These are phyloP conservation scores for Drosophila ustulata DNA, from an alignment of 2,888 invertebrate species.

Conservation along the genomic window DNA sequence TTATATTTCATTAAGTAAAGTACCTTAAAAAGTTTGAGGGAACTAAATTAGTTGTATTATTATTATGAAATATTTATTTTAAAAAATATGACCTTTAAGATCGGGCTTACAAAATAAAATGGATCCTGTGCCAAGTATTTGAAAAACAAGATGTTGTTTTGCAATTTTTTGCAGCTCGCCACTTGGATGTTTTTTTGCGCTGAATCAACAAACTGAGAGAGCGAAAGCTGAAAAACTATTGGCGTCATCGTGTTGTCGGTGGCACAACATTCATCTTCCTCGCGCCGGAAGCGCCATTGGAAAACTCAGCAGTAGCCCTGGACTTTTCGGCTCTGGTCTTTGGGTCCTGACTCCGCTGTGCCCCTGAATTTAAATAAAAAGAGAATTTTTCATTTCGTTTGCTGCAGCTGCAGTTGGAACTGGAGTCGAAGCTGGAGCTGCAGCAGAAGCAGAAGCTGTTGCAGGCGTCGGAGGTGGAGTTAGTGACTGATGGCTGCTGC, in stretches of 20 bases:
- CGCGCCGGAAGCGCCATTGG: conserved; percentile 80
- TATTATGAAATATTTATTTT: no score
- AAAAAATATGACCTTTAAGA: no score
- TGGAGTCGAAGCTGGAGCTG: conserved; percentile 22
- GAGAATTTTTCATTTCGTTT: conserved; percentile 69
- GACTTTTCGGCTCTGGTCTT: conserved; percentile 11
- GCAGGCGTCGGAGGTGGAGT: conserved; percentile 11
- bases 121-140: not conserved
- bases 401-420: conserved; percentile 34
- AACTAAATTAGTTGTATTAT: no score
- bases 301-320: conserved; percentile 62
- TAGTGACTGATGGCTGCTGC: conserved; percentile 57
- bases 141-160: conserved; percentile 4
- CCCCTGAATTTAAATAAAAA: conserved; percentile 74
- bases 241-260: conserved; percentile 83
- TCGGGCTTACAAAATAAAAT: not conserved
- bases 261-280: conserved; percentile 83
- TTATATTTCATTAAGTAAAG: no score
- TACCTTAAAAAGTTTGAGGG: no score
- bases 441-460: not conserved
- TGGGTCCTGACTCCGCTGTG: conserved; percentile 50
- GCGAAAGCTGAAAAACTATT: conserved; percentile 69
- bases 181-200: conserved; percentile 23
- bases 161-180: not conserved
- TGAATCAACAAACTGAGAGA: conserved; percentile 57